phyloP scores from a whole-genome alignment of 2,113 vertebrate species.

The Lutjanus erythropterus region DNA sequence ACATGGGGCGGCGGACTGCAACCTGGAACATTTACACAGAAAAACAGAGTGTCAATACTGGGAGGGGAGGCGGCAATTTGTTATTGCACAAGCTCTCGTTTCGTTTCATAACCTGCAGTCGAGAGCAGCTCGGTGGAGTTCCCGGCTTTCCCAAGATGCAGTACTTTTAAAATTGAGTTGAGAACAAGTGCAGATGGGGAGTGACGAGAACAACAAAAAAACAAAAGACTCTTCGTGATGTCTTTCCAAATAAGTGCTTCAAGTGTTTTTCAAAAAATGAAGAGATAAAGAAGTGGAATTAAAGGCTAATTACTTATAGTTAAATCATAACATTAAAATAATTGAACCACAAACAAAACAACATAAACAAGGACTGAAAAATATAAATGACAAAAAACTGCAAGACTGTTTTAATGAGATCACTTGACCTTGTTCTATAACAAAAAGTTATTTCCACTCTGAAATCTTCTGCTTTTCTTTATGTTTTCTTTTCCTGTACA shows the following conservation, averaged over 20 bases:
- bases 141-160: conserved; percentile 5
- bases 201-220: neutral
- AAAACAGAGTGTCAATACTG: conserved; percentile 54
- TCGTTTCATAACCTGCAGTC: conserved; percentile 30
- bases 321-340: neutral
- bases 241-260: neutral
- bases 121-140: neutral
- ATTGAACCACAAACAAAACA: neutral
- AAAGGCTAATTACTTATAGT: neutral
- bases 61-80: conserved; percentile 48
- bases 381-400: neutral
- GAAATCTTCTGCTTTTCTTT: neutral
- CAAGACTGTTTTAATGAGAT: neutral
- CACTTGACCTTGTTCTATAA: neutral
- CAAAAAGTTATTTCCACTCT: neutral
- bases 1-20: conserved; percentile 36
- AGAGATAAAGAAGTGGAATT: neutral
- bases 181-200: neutral
- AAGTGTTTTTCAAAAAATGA: neutral
- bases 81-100: neutral
- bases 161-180: neutral
- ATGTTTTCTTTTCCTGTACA: neutral
- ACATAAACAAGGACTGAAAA: neutral
- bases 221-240: neutral
- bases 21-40: conserved; percentile 67